Evolutionary conservation across 2,888 invertebrate species (phyloP).

Genomic region (Rhagonycha lutea): DNA sequence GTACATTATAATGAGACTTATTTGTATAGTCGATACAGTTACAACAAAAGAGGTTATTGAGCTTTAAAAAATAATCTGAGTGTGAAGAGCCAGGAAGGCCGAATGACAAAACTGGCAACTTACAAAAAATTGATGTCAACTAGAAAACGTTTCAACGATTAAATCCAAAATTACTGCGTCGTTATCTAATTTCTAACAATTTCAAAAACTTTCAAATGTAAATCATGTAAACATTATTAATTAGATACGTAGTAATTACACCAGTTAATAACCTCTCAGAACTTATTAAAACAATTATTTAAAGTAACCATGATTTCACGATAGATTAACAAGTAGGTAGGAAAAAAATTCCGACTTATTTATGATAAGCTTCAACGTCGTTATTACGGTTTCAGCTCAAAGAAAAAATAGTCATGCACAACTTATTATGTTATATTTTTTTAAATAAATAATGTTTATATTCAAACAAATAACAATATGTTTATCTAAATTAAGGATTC

Average conservation of each 20-base stretch:
- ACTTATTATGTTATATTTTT: not conserved
- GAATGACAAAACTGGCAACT: not conserved
- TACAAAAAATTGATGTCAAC: not conserved
- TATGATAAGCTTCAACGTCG: not conserved
- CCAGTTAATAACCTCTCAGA: not conserved
- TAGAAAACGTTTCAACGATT: not conserved
- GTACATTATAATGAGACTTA: not conserved
- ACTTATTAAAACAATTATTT: not conserved
- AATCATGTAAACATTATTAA: not conserved
- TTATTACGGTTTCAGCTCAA: not conserved
- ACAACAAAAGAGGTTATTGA: not conserved
- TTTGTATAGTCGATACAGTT: not conserved
- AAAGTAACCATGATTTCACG: not conserved
- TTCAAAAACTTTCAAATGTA: not conserved
- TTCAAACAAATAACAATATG: no score
- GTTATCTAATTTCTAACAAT: not conserved
- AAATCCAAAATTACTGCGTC: not conserved
- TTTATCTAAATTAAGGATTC: no score
- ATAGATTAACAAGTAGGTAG: conserved; percentile 3
- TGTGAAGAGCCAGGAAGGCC: not conserved
- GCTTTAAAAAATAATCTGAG: not conserved
- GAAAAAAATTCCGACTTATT: not conserved
- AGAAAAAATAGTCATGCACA: not conserved
- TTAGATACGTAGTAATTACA: not conserved
- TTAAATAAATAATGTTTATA: not conserved